Evolutionary conservation across 2,797 vertebrate genomes (phyloP).

Genomic region (Coregonus suidteri): DNA sequence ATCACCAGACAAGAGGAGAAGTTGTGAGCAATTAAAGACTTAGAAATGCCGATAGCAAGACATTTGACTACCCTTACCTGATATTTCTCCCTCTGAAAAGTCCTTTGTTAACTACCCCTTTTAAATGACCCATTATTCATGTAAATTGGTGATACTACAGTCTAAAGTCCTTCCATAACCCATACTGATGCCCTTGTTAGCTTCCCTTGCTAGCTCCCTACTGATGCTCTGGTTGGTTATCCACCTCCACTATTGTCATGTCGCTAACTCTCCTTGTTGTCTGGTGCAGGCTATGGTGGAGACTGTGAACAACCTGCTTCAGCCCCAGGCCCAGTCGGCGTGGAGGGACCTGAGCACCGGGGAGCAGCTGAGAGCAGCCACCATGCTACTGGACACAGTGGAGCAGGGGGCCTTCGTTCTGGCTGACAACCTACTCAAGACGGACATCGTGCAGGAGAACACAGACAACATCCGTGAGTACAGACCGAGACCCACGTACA

Average conservation of each 20-base stretch:
- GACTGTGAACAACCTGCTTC: slow-evolving; percentile 96
- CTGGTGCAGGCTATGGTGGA: slow-evolving; percentile 93
- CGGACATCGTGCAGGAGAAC: slow-evolving; percentile 95
- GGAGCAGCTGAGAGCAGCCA: slow-evolving; percentile 91
- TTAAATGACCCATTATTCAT: slow-evolving; percentile 35
- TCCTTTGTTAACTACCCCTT: slow-evolving; percentile 32
- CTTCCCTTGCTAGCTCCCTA: background rate
- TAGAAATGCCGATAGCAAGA: slow-evolving; percentile 67
- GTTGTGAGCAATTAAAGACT: slow-evolving; percentile 69
- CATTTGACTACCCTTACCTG: slow-evolving; percentile 30
- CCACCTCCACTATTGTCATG: too few species aligned
- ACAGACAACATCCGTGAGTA: slow-evolving; percentile 97
- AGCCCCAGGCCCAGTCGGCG: slow-evolving; percentile 87
- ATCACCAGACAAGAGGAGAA: slow-evolving; percentile 62
- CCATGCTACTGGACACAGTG: slow-evolving; percentile 94
- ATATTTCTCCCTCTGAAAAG: background rate
- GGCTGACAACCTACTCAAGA: slow-evolving; percentile 97
- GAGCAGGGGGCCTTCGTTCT: slow-evolving; percentile 97
- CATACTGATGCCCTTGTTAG: background rate
- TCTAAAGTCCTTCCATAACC: background rate
- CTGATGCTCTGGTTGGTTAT: too few species aligned
- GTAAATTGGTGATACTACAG: slow-evolving; percentile 30
- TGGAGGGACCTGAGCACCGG: slow-evolving; percentile 88
- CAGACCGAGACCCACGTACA: background rate
- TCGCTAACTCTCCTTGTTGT: background rate